These are phyloP conservation scores for Xylota segnis DNA, from an alignment of 2,888 invertebrate species.

Conservation along the genomic window DNA sequence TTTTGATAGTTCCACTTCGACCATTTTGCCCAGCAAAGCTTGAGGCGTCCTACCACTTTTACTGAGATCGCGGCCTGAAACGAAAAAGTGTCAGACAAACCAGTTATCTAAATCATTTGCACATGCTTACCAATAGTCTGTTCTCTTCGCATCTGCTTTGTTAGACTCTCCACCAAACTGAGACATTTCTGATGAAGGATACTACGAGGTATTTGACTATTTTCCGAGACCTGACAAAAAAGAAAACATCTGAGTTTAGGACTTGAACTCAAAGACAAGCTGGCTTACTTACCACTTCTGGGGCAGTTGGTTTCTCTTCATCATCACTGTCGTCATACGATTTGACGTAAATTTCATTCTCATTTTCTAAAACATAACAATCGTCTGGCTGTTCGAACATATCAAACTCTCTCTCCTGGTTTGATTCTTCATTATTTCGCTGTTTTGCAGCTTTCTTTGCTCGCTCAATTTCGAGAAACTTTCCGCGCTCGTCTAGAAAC, in stretches of 20 bases:
- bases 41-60: conserved; percentile 9
- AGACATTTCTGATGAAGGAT: conserved; percentile 33
- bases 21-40: conserved; percentile 33
- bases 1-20: conserved; percentile 34
- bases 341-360: conserved; percentile 53
- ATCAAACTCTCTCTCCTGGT: background rate
- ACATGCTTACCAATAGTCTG: background rate
- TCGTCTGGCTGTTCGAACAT: conserved; percentile 27
- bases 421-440: background rate
- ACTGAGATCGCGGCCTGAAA: background rate
- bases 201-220: conserved; percentile 6
- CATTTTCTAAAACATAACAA: conserved; percentile 41
- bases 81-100: background rate
- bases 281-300: conserved; percentile 1
- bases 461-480: background rate
- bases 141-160: conserved; percentile 7
- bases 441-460: background rate
- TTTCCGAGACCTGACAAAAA: background rate
- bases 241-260: background rate
- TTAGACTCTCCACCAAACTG: conserved; percentile 8
- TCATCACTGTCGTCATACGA: conserved; percentile 47
- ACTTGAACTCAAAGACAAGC: background rate
- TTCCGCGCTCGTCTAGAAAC: conserved; percentile 19
- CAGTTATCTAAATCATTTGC: background rate
- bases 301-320: background rate